phyloP scores from a whole-genome alignment of 2,797 vertebrate species.

The Mus caroli region DNA sequence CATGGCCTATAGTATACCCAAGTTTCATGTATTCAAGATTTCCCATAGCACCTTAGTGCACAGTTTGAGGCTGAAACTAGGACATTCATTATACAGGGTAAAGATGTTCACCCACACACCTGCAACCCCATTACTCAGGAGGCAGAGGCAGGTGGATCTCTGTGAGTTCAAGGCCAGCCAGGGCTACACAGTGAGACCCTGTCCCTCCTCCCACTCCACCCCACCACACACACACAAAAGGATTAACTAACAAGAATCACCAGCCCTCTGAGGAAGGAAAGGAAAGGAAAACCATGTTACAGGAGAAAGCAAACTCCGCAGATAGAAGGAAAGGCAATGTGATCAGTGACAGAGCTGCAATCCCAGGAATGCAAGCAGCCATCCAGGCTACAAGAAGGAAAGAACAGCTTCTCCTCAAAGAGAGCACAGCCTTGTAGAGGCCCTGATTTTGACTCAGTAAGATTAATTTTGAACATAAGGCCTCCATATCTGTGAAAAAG shows the following conservation, averaged over 20 bases:
- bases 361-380: not conserved
- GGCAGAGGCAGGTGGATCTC: not conserved
- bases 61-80: not conserved
- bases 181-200: not conserved
- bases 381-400: not conserved
- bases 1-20: not conserved
- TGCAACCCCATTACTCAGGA: not conserved
- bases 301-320: not conserved
- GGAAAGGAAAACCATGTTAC: too few species aligned
- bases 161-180: not conserved
- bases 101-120: not conserved
- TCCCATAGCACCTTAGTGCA: not conserved
- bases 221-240: not conserved
- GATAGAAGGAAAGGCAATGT: not conserved
- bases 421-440: not conserved
- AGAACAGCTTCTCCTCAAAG: not conserved
- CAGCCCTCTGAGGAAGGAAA: not conserved
- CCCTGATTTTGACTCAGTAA: not conserved
- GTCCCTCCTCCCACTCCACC: not conserved
- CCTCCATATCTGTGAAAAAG: not conserved
- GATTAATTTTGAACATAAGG: not conserved
- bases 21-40: constrained; percentile 15
- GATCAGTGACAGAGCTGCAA: not conserved
- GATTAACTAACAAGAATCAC: not conserved
- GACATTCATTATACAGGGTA: not conserved